Conservation (phyloP, 2,888 invertebrate genomes). For the Lasioglossum leucozonium region DNA sequence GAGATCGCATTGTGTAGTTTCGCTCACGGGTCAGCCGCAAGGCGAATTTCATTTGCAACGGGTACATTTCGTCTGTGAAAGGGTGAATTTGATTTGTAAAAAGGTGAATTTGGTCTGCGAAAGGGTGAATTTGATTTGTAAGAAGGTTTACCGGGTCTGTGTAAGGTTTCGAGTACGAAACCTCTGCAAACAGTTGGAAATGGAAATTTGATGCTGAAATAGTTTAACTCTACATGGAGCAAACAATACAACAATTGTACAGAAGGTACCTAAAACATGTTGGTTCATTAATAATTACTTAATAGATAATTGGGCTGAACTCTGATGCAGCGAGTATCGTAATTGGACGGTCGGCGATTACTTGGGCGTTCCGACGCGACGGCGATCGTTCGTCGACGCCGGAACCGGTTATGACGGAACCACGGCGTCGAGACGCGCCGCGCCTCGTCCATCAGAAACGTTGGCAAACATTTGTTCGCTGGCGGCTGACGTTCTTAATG, state of each 20-base stretch:
- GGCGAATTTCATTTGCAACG: neutral
- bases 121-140: no score
- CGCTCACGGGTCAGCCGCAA: no score
- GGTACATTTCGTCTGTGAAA: neutral
- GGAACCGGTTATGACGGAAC: slow-evolving; percentile 12
- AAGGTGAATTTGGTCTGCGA: neutral
- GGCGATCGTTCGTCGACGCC: slow-evolving; percentile 23
- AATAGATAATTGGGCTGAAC: no score
- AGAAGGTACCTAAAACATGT: no score
- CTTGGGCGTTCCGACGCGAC: slow-evolving; percentile 29
- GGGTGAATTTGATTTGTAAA: slow-evolving; percentile 6
- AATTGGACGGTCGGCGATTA: slow-evolving; percentile 30
- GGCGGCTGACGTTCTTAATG: slow-evolving; percentile 35
- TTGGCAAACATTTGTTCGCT: slow-evolving; percentile 42
- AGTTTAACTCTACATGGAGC: neutral
- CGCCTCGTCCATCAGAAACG: slow-evolving; percentile 8
- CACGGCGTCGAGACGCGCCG: neutral
- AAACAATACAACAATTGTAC: neutral
- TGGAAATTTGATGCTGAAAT: neutral
- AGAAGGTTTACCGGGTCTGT: neutral
- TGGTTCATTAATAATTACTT: neutral
- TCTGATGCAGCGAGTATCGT: neutral
- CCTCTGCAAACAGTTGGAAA: neutral
- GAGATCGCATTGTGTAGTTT: neutral
- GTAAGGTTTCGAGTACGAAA: neutral